Percentiles rank a stretch among this genome's conserved stretches.
Evolutionary conservation across 2,113 vertebrate species (phyloP).

Genomic region (Apodemus speciosus): DNA sequence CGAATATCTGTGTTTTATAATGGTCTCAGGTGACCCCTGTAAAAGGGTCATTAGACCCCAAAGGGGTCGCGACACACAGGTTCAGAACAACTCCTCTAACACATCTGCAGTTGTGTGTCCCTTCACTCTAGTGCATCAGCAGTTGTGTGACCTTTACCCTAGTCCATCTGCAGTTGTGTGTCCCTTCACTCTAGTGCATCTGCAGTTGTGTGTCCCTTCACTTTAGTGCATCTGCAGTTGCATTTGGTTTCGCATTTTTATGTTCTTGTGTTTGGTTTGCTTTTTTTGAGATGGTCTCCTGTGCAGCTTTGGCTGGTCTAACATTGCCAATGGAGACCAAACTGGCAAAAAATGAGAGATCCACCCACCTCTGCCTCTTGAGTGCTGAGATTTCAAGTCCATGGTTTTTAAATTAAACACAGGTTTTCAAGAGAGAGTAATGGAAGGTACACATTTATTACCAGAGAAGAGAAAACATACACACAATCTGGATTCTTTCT

Average conservation of each 20-base stretch:
- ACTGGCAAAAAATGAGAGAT: background rate
- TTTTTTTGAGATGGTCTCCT: background rate
- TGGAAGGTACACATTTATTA: conserved; percentile 84
- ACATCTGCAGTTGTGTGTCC: background rate
- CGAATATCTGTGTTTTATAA: background rate
- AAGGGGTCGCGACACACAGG: background rate
- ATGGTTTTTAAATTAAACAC: conserved; percentile 65
- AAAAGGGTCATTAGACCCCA: background rate
- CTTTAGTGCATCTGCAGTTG: background rate
- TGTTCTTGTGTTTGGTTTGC: background rate
- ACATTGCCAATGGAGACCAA: background rate
- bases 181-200: background rate
- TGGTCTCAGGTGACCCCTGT: background rate
- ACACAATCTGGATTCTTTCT: conserved; percentile 67
- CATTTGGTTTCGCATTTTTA: conserved; percentile 47
- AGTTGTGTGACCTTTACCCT: background rate
- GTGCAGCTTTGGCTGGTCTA: background rate
- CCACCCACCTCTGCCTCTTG: background rate
- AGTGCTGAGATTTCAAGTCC: background rate
- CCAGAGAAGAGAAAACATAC: conserved; percentile 72
- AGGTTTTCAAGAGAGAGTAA: conserved; percentile 66
- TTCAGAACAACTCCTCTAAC: background rate
- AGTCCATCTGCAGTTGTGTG: background rate
- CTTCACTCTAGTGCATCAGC: background rate
- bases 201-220: background rate